Evolutionary conservation across 2,888 invertebrate genomes (phyloP).

Genomic region (Rotaria magnacalcarata): DNA sequence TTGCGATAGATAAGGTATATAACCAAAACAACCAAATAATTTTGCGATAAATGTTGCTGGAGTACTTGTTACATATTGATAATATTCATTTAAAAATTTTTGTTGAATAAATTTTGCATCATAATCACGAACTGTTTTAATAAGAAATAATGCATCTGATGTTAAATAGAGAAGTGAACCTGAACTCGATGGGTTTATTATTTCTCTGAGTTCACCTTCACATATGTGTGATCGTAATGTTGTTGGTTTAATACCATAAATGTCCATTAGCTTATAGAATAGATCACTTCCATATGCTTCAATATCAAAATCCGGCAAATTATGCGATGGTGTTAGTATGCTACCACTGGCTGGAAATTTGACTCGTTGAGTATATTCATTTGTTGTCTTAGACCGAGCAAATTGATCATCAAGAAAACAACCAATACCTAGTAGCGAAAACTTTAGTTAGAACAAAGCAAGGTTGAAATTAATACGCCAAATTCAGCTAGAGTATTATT

Average conservation of each 20-base stretch:
- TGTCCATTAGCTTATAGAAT: not conserved
- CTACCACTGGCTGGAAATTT: not conserved
- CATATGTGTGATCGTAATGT: not conserved
- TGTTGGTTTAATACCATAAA: not conserved
- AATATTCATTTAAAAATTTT: not conserved
- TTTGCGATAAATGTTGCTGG: not conserved
- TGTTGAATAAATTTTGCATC: conserved; percentile 31
- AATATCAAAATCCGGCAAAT: conserved; percentile 12
- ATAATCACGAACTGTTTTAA: conserved; percentile 26
- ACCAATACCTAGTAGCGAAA: not conserved
- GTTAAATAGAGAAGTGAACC: conserved; percentile 21
- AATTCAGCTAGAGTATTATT: no score
- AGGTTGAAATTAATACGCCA: no score
- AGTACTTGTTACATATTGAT: not conserved
- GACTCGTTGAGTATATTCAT: not conserved
- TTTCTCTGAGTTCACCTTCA: not conserved
- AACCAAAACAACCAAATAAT: conserved; percentile 23
- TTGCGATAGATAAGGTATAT: not conserved
- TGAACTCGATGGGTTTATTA: not conserved
- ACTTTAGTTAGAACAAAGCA: no score
- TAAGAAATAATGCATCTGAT: not conserved
- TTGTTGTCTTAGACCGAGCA: no score
- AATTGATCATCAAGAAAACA: not conserved
- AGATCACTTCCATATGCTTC: conserved; percentile 12
- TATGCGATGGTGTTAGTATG: not conserved